Base-by-base conservation (phyloP, 2,113 vertebrate species). In the Calcarius ornatus region DNA sequence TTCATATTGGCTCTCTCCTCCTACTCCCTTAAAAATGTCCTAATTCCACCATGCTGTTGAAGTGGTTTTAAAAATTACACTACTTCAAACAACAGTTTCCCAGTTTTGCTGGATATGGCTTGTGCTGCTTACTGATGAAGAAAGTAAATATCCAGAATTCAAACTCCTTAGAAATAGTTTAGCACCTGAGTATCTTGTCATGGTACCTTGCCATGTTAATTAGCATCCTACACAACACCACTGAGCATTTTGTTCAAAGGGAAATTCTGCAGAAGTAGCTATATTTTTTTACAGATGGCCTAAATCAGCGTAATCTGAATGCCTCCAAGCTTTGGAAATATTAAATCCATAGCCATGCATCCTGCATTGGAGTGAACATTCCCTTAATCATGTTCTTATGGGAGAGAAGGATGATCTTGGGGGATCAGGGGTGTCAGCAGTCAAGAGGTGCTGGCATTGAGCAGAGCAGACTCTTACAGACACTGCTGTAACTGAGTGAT, bases 1-100 rank as follows among this genome's bases (percentile, higher is more conserved):
- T 94, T 95, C 59, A 80, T 93, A 89, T 47, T 70, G 33, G 17
- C 69, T 94, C 54, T 92, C n/a, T 93, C 42, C 64, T 92, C 53
- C 64, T 53, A 30, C 27, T 92, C 66, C 61, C n/a, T 80, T 82
- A 70, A 86, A 89, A 81, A 63, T 50, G 47, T 54, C 77, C 86
- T 80, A 70, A 94, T 94, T 95, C 91, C 42, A 10, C 69, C 90
- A 7, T 85, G 40, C 45, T 50, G 37, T 40, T 88, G 82, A 78
- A 85, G 59, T 33, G 56, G 13, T 59, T 91, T 93, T 69, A 73
- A 57, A 93, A 91, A 85, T 51, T 35, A 70, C 38, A 31, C 21
- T n/a, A 57, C 72, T 96, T 92, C 88, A 93, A 86, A 89, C 68
- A 94, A 38, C 45, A 69, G 8, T 61, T 86, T 45, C 12, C 20